phyloP scores from a whole-genome alignment of 2,888 invertebrate genomes.

The Aphodius granarius region DNA sequence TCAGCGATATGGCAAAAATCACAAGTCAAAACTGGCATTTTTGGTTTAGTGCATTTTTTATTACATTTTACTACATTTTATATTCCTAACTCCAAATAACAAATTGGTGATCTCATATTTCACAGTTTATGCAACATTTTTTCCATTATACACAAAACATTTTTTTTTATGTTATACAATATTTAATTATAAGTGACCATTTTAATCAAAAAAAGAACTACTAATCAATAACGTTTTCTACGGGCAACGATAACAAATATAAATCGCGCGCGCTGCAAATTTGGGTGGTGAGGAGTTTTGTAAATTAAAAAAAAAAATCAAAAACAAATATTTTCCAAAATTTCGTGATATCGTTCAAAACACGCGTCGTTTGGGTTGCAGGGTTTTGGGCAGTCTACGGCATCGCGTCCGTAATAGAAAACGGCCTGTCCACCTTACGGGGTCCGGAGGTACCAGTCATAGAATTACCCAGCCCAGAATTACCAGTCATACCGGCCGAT shows the following conservation, averaged over 20 bases:
- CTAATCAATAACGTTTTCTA: background rate
- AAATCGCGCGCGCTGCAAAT: background rate
- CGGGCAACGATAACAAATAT: background rate
- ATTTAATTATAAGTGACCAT: background rate
- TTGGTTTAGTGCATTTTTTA: background rate
- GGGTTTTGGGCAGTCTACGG: conserved; percentile 48
- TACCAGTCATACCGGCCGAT: background rate
- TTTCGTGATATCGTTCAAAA: conserved; percentile 36
- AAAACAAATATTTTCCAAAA: conserved; percentile 1
- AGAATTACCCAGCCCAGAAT: background rate
- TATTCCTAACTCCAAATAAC: background rate
- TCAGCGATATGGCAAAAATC: no score
- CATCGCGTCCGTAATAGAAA: background rate
- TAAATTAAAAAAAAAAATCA: conserved; percentile 36
- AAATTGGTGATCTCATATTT: background rate
- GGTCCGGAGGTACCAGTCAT: background rate
- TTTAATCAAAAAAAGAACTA: background rate
- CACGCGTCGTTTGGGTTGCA: conserved; percentile 44
- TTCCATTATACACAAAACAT: background rate
- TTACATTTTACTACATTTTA: background rate
- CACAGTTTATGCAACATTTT: background rate
- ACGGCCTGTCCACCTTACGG: background rate
- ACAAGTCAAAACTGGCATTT: no score
- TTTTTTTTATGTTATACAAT: background rate
- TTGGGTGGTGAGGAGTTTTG: conserved; percentile 45